These are phyloP conservation scores for Lepidochrysops patricia DNA, from an alignment of 2,888 invertebrate genomes.

Conservation along the genomic window DNA sequence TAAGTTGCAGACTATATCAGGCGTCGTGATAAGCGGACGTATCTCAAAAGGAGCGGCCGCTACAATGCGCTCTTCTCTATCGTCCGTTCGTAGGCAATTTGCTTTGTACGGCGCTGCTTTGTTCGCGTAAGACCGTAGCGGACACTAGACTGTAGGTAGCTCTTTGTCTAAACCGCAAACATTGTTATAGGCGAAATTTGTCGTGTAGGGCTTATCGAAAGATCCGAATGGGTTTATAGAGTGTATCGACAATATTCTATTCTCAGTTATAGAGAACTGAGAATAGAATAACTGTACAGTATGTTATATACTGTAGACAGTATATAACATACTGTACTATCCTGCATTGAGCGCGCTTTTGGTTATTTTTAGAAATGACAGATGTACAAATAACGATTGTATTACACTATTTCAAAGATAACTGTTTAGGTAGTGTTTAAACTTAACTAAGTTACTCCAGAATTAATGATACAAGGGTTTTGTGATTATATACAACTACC, in stretches of 20 bases:
- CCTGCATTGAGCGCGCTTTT: too few relatives aligned
- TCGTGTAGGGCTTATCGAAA: neutral
- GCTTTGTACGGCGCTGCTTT: slow-evolving; percentile 50
- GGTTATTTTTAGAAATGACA: too few relatives aligned
- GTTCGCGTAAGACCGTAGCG: slow-evolving; percentile 25
- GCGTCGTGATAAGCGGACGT: slow-evolving; percentile 12
- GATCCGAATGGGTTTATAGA: neutral
- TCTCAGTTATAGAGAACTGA: too few relatives aligned
- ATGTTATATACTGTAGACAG: too few relatives aligned
- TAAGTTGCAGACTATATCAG: slow-evolving; percentile 3
- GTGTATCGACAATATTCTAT: neutral
- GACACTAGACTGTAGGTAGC: slow-evolving; percentile 16
- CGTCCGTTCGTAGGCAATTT: slow-evolving; percentile 40
- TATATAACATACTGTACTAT: too few relatives aligned
- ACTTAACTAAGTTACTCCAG: too few relatives aligned
- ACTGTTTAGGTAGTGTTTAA: too few relatives aligned
- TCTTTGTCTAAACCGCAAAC: slow-evolving; percentile 21
- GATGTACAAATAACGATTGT: too few relatives aligned
- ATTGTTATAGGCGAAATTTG: slow-evolving; percentile 11
- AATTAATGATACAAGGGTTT: too few relatives aligned
- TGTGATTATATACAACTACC: too few relatives aligned
- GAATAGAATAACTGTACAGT: too few relatives aligned
- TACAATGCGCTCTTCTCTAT: slow-evolving; percentile 44
- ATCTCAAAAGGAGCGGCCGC: slow-evolving; percentile 46
- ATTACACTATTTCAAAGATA: too few relatives aligned